Evolutionary conservation across 2,797 vertebrate species (phyloP), one percentile per base, ranked within the genome.

Genomic region (Galago senegalensis): DNA sequence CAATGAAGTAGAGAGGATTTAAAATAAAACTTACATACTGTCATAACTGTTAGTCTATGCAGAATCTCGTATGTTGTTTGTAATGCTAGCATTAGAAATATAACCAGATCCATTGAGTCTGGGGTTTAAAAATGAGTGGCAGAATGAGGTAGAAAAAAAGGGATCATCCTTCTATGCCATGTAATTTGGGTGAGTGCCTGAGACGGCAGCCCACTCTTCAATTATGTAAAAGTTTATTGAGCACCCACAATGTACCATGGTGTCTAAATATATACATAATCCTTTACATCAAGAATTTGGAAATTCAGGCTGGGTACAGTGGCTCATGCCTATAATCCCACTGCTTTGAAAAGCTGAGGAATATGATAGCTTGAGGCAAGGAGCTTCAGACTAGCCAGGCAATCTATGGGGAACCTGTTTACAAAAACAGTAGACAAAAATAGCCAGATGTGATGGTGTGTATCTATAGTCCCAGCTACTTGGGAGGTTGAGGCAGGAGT

Each of bases 261-360:
- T 85, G 34, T 65, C 85, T 73, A 81, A 56, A 43, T 40, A 34
- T 34, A 13, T 81, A 11, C 67, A 23, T 7, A 11, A 91, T 93
- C 29, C 67, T 91, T 60, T 91, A 25, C 10, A 14, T 85, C 65
- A 82, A 91, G 34, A 93, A 86, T 93, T 81, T 77, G 67, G 18
- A 85, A 90, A 65, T 87, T 31, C 37, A 56, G 31, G 31, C 31
- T n/a, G 65, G 65, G 65, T 7, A 0, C 14, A n/a, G 14, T 67
- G 65, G 65, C 16, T 67, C 65, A 67, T 31, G 31, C 31, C 16
- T n/a, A 16, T 67, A 67, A 67, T 67, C 65, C 65, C 65, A 67
- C 29, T 7, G 3, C 16, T n/a, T 67, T 67, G 14, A 31, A 31
- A 67, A 13, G 29, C 65, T 3, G 7, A 67, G 31, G 16, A 67